Percentiles rank a stretch among this genome's conserved stretches.
Conservation (phyloP, 2,888 invertebrate genomes). For the Crematogaster levior region DNA sequence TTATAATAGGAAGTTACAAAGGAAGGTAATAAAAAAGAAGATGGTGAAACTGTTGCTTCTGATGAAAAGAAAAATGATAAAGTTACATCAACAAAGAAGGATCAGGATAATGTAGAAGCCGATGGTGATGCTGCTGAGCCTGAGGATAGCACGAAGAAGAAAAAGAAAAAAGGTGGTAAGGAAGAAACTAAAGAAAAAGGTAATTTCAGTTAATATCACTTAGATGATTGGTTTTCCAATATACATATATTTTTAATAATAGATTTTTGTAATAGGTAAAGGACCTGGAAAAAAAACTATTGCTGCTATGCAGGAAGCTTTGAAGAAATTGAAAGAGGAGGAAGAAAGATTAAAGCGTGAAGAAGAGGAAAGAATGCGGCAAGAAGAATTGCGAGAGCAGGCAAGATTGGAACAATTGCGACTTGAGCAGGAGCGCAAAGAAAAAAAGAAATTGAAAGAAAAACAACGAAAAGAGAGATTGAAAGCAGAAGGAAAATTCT, state of each 20-base stretch:
- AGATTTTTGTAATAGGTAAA: slow-evolving; percentile 79
- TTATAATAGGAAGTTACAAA: slow-evolving; percentile 78
- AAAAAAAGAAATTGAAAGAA: slow-evolving; percentile 95
- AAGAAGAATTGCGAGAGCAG: slow-evolving; percentile 91
- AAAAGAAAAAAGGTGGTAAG: slow-evolving; percentile 86
- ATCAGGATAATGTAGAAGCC: slow-evolving; percentile 59
- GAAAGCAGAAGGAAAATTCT: slow-evolving; percentile 98
- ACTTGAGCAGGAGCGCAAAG: slow-evolving; percentile 94
- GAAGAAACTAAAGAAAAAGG: slow-evolving; percentile 86
- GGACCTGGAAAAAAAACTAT: slow-evolving; percentile 95
- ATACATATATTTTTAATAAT: neutral
- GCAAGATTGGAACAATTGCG: slow-evolving; percentile 91
- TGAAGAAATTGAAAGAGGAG: slow-evolving; percentile 95
- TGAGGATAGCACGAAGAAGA: slow-evolving; percentile 85
- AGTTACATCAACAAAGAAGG: slow-evolving; percentile 66
- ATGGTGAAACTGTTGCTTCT: slow-evolving; percentile 70
- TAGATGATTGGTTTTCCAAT: neutral
- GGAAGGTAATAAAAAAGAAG: slow-evolving; percentile 64
- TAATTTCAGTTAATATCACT: slow-evolving; percentile 54
- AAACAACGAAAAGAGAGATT: slow-evolving; percentile 96
- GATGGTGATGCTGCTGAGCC: slow-evolving; percentile 82
- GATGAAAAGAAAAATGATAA: slow-evolving; percentile 66
- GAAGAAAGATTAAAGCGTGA: slow-evolving; percentile 91
- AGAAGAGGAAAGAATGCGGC: slow-evolving; percentile 93
- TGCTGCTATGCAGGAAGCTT: slow-evolving; percentile 96